A percentile compares a stretch with the other conserved stretches of the same genome.
phyloP scores from a whole-genome alignment of 2,888 invertebrate species.

The Molorchus minor region DNA sequence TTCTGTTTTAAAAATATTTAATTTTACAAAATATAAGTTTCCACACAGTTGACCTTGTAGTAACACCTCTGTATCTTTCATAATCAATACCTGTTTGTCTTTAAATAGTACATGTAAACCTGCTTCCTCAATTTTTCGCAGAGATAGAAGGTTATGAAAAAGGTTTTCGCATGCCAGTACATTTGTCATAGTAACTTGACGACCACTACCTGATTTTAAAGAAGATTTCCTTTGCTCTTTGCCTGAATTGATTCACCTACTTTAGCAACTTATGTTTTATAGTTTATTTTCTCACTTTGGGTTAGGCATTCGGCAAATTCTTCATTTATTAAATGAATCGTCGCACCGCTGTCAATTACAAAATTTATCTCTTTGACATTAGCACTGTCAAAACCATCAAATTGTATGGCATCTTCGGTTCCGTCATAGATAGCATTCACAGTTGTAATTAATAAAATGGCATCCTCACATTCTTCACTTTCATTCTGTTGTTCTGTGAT shows the following conservation, averaged over 20 bases:
- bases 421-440: too few relatives aligned
- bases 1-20: too few relatives aligned
- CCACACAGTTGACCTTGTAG: too few relatives aligned
- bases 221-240: slow-evolving; percentile 36
- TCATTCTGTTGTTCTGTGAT: not conserved
- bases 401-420: slow-evolving; percentile 32
- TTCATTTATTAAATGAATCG: slow-evolving; percentile 39
- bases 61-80: not conserved
- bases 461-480: slow-evolving; percentile 13
- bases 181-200: slow-evolving; percentile 29
- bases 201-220: slow-evolving; percentile 31
- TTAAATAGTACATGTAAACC: slow-evolving; percentile 35
- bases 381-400: slow-evolving; percentile 1
- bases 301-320: slow-evolving; percentile 29
- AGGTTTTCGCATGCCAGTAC: slow-evolving; percentile 38
- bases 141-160: slow-evolving; percentile 39
- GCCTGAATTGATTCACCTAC: slow-evolving; percentile 36
- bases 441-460: slow-evolving; percentile 14
- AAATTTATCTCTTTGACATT: slow-evolving; percentile 30
- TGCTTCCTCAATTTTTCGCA: slow-evolving; percentile 37
- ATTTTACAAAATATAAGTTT: too few relatives aligned
- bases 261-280: slow-evolving; percentile 42
- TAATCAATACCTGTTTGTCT: slow-evolving; percentile 10
- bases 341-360: slow-evolving; percentile 44
- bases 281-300: slow-evolving; percentile 26